Conservation (phyloP, 2,797 vertebrate genomes). For the Melopsittacus undulatus region DNA sequence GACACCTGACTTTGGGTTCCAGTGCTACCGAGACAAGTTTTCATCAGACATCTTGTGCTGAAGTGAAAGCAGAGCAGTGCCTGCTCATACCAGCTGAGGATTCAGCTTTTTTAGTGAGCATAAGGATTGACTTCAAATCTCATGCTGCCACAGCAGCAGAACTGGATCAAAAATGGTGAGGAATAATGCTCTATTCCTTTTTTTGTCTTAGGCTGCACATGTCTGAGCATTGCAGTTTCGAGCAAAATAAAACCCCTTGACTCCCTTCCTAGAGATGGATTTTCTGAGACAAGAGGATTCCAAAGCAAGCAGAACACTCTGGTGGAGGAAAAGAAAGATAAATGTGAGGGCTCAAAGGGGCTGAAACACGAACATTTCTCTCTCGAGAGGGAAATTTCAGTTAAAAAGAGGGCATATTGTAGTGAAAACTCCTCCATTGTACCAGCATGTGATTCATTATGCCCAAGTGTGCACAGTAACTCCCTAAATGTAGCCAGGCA, state of each 20-base stretch:
- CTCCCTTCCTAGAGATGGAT: background rate
- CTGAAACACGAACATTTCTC: background rate
- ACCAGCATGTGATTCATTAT: background rate
- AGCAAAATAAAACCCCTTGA: background rate
- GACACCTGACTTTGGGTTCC: background rate
- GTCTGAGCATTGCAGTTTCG: background rate
- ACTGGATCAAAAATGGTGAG: background rate
- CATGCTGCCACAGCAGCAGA: background rate
- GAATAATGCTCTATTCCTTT: background rate
- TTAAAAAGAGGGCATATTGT: background rate
- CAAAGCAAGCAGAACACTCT: background rate
- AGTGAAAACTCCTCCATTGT: background rate
- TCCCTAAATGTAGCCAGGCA: background rate
- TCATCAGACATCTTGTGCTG: background rate
- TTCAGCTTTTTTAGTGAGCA: background rate
- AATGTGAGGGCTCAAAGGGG: background rate
- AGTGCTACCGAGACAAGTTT: rapidly evolving
- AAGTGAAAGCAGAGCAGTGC: background rate
- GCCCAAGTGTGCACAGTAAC: background rate
- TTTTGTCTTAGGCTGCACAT: background rate
- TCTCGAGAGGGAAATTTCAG: background rate
- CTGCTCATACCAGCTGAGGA: background rate
- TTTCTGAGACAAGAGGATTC: background rate
- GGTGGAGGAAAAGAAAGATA: background rate
- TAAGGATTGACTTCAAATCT: background rate